phyloP scores from a whole-genome alignment of 30 jellyfish, hydroid and myxozoan species.

The Rhopilema esculentum region DNA sequence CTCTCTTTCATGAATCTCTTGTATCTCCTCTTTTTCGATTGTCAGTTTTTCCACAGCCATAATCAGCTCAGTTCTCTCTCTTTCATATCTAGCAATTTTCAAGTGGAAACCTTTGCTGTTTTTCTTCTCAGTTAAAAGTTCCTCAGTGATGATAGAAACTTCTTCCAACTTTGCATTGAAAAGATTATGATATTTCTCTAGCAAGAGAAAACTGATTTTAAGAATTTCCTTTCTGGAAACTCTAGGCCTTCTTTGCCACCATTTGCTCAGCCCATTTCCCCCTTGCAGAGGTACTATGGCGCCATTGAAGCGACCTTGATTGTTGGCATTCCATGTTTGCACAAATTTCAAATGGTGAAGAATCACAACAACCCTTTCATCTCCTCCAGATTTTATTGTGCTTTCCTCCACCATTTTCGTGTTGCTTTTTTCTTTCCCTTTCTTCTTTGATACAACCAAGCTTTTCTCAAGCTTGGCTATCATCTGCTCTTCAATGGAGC shows the following conservation, averaged over 20 bases:
- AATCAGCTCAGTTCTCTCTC: not conserved
- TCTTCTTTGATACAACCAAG: not conserved
- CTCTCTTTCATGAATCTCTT: not conserved
- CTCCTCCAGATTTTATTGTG: not conserved
- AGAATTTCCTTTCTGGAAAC: not conserved
- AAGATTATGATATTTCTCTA: not conserved
- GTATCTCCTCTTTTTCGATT: not conserved
- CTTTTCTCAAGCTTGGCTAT: not conserved
- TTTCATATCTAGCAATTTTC: not conserved
- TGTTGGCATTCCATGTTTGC: not conserved
- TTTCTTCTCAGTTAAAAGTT: not conserved
- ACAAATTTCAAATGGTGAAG: slow-evolving; percentile 3
- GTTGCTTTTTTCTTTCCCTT: not conserved
- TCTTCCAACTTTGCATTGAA: not conserved
- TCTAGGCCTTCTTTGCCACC: not conserved
- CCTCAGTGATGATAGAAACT: not conserved
- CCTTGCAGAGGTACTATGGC: not conserved
- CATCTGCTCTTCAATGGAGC: slow-evolving; percentile 7
- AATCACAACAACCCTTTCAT: not conserved
- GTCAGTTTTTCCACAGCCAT: not conserved
- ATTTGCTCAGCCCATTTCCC: not conserved
- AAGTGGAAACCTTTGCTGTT: not conserved
- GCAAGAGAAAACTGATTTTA: not conserved
- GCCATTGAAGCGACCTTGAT: not conserved
- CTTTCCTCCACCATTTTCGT: not conserved